phyloP scores from a whole-genome alignment of 2,888 invertebrate genomes.

The Stegana nigrithorax region DNA sequence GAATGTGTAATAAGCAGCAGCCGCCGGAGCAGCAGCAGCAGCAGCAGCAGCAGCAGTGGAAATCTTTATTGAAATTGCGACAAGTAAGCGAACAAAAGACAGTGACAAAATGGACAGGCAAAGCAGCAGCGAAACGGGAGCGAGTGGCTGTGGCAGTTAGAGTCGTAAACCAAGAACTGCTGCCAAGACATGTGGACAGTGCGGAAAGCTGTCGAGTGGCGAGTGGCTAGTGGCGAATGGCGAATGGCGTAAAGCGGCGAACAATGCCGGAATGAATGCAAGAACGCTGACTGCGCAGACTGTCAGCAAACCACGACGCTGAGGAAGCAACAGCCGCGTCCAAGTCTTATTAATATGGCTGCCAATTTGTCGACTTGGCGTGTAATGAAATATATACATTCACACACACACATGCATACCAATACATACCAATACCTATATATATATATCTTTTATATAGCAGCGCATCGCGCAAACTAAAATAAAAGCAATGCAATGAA shows the following conservation, averaged over 20 bases:
- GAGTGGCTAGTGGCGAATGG: not conserved
- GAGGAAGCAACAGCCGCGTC: not conserved
- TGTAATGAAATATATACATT: not conserved
- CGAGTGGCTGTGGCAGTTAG: not conserved
- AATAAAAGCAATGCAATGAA: not conserved
- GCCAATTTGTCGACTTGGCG: conserved; percentile 11
- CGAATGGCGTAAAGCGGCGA: not conserved
- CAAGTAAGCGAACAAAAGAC: not conserved
- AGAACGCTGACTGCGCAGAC: not conserved
- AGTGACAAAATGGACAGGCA: not conserved
- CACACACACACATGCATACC: no score
- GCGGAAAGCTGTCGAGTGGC: not conserved
- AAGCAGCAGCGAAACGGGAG: not conserved
- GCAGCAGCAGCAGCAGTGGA: not conserved
- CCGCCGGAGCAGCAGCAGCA: not conserved
- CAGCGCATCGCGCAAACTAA: not conserved
- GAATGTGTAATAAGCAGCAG: conserved; percentile 13
- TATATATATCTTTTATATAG: no score
- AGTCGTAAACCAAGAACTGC: not conserved
- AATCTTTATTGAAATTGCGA: conserved; percentile 18
- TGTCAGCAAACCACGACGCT: not conserved
- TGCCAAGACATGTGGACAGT: not conserved
- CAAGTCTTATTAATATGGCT: conserved; percentile 10
- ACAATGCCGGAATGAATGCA: not conserved
- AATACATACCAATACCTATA: no score